A percentile compares a stretch with the other conserved stretches of the same genome.
These are phyloP conservation scores for Drosophila nasuta DNA, from an alignment of 1,140 invertebrate genomes.

Conservation along the genomic window DNA sequence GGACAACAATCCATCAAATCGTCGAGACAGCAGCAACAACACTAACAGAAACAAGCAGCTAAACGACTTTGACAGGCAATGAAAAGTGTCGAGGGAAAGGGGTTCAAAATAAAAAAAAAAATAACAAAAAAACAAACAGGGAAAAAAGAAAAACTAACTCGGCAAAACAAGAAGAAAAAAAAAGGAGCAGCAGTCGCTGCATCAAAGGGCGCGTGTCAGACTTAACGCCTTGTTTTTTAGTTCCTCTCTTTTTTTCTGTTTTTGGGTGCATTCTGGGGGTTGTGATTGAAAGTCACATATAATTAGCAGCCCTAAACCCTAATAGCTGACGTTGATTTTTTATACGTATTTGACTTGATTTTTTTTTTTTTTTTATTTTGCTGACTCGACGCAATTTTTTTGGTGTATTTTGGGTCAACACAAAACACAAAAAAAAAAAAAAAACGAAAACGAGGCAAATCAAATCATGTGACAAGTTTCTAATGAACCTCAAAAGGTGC, in stretches of 20 bases:
- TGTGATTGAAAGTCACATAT: conserved; percentile 61
- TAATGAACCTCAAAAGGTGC: conserved; percentile 77
- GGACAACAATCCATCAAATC: conserved; percentile 73
- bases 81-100: conserved; percentile 47
- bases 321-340: conserved; percentile 33
- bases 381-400: conserved; percentile 19
- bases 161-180: conserved; percentile 22
- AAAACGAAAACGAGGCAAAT: conserved; percentile 44
- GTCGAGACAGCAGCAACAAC: conserved; percentile 20
- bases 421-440: neutral
- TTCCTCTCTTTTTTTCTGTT: conserved; percentile 9
- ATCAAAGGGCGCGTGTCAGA: conserved; percentile 64
- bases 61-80: conserved; percentile 73
- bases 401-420: conserved; percentile 22
- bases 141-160: conserved; percentile 28
- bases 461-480: conserved; percentile 82
- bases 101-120: conserved; percentile 8
- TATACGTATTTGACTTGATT: conserved; percentile 11
- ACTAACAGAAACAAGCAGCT: conserved; percentile 40
- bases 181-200: conserved; percentile 17
- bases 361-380: conserved; percentile 26
- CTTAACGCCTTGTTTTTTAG: conserved; percentile 45
- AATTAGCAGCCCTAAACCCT: conserved; percentile 69
- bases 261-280: conserved; percentile 34
- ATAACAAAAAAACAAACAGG: conserved; percentile 20